Evolutionary conservation across 2,797 vertebrate species (phyloP), one percentile per base, ranked within the genome.

Genomic region (Heliangelus exortis): DNA sequence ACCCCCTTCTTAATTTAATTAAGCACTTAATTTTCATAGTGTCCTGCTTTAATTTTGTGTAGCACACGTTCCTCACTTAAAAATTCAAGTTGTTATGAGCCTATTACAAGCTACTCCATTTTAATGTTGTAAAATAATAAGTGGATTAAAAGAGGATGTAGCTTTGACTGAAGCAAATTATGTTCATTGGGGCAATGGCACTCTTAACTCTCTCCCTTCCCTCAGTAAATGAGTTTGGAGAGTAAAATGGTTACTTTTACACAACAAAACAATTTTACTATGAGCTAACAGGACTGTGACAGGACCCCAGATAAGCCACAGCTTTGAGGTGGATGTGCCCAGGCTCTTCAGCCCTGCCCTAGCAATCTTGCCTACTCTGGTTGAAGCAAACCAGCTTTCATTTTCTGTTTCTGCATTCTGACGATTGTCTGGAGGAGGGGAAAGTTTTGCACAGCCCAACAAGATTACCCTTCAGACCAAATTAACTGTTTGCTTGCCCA

Each of bases 11-110:
- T n/a, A n/a, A n/a, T n/a, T n/a, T n/a, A n/a, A n/a, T 78, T 50
- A 51, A 81, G 43, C 77, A 68, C 20, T 86, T 82, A 59, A 88
- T 91, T 78, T 91, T 87, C 55, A n/a, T 33, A 19, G 20, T 87
- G 71, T 89, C 62, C 61, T 71, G 41, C 71, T 92, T 84, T 74
- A 76, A 83, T 87, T 85, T 72, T 82, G 33, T 62, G 43, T 55
- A 77, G 65, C 29, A 26, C 36, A 10, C 41, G 81, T 93, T 85
- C 58, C 29, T 61, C 47, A 31, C 79, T 87, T 88, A 47, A 90
- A 83, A 92, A 94, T 83, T 50, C 87, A 77, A 83, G 61, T 66
- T 72, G 54, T 90, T 84, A 81, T 22, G 31, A 94, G 92, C 94
- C 84, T 93, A 88, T 76, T 91, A 39, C 57, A 28, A 53, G 59